Percentiles rank a stretch among this genome's conserved stretches.
Conservation (phyloP, 2,797 vertebrate genomes). For the Typhlichthys eigenmanni region DNA sequence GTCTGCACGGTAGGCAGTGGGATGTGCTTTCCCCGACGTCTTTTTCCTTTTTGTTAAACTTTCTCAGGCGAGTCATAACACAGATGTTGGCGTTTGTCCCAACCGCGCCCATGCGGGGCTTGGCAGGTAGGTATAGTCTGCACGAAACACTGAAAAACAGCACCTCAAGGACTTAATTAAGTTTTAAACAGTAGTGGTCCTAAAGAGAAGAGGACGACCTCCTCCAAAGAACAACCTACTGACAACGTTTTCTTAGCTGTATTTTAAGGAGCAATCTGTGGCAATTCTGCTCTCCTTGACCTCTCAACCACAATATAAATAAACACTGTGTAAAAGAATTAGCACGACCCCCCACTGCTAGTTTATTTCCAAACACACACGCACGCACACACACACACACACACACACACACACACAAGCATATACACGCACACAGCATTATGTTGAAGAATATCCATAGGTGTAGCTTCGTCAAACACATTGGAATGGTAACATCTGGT, state of each 20-base stretch:
- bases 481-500: slow-evolving; percentile 59
- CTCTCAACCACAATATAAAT: background rate
- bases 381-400: background rate
- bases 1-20: slow-evolving; percentile 37
- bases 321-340: background rate
- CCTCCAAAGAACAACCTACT: too few species aligned
- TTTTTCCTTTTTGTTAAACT: slow-evolving; percentile 60
- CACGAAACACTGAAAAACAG: slow-evolving; percentile 49
- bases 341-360: background rate
- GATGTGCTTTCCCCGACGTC: slow-evolving; percentile 59
- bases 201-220: background rate
- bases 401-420: background rate
- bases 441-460: too few species aligned
- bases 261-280: too few species aligned
- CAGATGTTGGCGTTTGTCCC: slow-evolving; percentile 62
- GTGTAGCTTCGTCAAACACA: too few species aligned
- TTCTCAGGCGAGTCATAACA: slow-evolving; percentile 75
- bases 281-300: too few species aligned
- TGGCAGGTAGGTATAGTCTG: slow-evolving; percentile 65
- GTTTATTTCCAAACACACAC: background rate
- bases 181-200: slow-evolving; percentile 8
- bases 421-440: too few species aligned
- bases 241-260: too few species aligned
- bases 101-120: slow-evolving; percentile 73
- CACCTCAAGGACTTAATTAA: slow-evolving; percentile 60